These are phyloP conservation scores for Heteromyza rotundicornis DNA, from an alignment of 2,888 invertebrate genomes.

Conservation along the genomic window DNA sequence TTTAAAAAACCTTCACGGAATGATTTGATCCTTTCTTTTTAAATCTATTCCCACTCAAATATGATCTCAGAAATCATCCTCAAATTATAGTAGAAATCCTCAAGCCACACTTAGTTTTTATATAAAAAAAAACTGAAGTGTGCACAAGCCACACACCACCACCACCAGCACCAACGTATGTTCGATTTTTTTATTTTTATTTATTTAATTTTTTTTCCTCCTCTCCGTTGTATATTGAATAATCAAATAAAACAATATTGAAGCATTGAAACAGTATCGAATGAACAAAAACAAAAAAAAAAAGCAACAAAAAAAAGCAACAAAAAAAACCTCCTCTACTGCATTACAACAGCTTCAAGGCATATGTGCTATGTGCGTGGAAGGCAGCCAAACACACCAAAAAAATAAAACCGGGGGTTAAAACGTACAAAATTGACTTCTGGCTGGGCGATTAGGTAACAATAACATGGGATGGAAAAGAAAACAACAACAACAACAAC, in stretches of 20 bases:
- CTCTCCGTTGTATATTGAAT: constrained; percentile 9
- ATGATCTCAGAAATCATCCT: too few relatives aligned
- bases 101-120: not conserved
- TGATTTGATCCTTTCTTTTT: too few relatives aligned
- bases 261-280: constrained; percentile 13
- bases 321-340: too few relatives aligned
- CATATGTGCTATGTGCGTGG: constrained; percentile 6
- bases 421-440: constrained; percentile 23
- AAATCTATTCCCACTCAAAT: too few relatives aligned
- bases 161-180: constrained; percentile 12
- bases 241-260: constrained; percentile 22
- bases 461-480: constrained; percentile 4
- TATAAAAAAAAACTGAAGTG: constrained; percentile 21
- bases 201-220: too few relatives aligned
- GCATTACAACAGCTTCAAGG: not conserved
- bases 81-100: too few relatives aligned
- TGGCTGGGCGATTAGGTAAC: constrained; percentile 19
- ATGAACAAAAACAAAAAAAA: not conserved
- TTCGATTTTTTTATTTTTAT: constrained; percentile 12
- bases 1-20: too few relatives aligned
- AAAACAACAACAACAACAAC: constrained; percentile 1
- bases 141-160: not conserved
- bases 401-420: constrained; percentile 17
- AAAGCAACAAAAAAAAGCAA: too few relatives aligned
- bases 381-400: not conserved